Evolutionary conservation across 1,140 invertebrate genomes (phyloP), one percentile per base, ranked within the genome.

Genomic region (Arion vulgaris): DNA sequence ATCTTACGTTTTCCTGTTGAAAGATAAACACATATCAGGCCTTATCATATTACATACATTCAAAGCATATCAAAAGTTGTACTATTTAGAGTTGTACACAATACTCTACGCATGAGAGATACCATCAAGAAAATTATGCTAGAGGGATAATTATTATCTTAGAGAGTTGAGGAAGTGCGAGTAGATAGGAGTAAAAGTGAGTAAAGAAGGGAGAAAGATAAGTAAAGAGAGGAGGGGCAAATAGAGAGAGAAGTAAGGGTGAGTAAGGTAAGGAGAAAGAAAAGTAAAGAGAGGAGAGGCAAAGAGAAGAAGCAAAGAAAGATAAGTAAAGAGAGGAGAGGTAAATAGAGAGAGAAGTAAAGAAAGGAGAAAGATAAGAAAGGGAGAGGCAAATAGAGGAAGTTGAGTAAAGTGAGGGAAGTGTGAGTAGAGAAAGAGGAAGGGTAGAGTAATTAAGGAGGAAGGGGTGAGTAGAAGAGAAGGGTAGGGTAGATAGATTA

Each of bases 1-100:
- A 82, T 76, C 34, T 84, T 76, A 32, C 84, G 76, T 36, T 83
- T 84, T 19, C 81, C 85, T 84, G 83, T 41, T 28, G 53, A 4
- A 66, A 53, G 32, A 78, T n/a, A n/a, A n/a, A n/a, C n/a, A n/a
- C n/a, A n/a, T n/a, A n/a, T n/a, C n/a, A n/a, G n/a, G n/a, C n/a
- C n/a, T n/a, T n/a, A n/a, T n/a, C n/a, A n/a, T n/a, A n/a, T n/a
- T n/a, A n/a, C n/a, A n/a, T n/a, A n/a, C n/a, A n/a, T n/a, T n/a
- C n/a, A n/a, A n/a, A n/a, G n/a, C n/a, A n/a, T n/a, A n/a, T n/a
- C n/a, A n/a, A n/a, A n/a, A n/a, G n/a, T n/a, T n/a, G n/a, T n/a
- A n/a, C n/a, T n/a, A n/a, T n/a, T n/a, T n/a, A n/a, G n/a, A n/a
- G n/a, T n/a, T n/a, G n/a, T n/a, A n/a, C n/a, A n/a, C n/a, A n/a